Conservation (phyloP, 2,797 vertebrate species). For the Arrhamphus sclerolepis region DNA sequence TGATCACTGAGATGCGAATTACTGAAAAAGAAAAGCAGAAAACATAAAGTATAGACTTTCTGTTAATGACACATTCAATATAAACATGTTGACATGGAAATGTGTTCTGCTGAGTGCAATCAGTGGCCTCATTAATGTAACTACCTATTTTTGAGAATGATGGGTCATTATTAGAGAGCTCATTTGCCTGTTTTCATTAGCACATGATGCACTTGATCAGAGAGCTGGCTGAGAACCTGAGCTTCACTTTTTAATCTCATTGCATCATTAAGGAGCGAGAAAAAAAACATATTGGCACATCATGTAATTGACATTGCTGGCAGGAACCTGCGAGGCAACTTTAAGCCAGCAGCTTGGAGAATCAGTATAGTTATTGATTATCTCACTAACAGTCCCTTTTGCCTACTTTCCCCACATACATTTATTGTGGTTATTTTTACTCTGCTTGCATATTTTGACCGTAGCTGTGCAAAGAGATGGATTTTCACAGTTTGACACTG, state of each 20-base stretch:
- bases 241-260: conserved; percentile 34
- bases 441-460: background rate
- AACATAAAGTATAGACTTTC: conserved; percentile 5
- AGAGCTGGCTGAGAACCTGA: conserved; percentile 21
- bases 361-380: conserved; percentile 6
- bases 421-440: background rate
- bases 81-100: conserved; percentile 18
- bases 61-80: background rate
- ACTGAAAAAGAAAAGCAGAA: too few species aligned
- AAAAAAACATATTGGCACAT: conserved; percentile 32
- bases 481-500: background rate
- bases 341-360: too few species aligned
- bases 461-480: background rate
- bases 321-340: conserved; percentile 9
- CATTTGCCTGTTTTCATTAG: conserved; percentile 36
- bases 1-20: too few species aligned
- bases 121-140: conserved; percentile 23
- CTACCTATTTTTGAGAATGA: conserved; percentile 33
- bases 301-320: conserved; percentile 30
- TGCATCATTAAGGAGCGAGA: conserved; percentile 10
- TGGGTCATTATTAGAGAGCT: conserved; percentile 26
- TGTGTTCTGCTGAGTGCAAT: conserved; percentile 19
- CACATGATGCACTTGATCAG: conserved; percentile 15
- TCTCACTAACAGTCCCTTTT: background rate
- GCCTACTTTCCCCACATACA: background rate